A percentile compares a stretch with the other conserved stretches of the same genome.
Evolutionary conservation across 1,140 invertebrate genomes (phyloP).

Genomic region (Subanguina moxae): DNA sequence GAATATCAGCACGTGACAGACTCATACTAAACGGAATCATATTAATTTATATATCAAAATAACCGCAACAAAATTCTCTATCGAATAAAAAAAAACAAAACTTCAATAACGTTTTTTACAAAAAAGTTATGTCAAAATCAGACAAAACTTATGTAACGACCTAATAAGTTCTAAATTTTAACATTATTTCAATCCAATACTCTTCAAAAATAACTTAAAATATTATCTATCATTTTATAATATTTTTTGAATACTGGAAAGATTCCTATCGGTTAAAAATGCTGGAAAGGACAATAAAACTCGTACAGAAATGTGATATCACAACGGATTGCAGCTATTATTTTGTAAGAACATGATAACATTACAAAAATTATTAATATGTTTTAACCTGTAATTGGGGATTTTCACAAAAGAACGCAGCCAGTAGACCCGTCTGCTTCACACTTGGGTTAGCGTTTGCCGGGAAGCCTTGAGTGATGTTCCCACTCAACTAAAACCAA

Average conservation of each 20-base stretch:
- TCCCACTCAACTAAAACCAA: neutral
- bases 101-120: too few relatives aligned
- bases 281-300: too few relatives aligned
- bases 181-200: too few relatives aligned
- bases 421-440: neutral
- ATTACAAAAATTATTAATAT: neutral
- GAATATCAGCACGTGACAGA: too few relatives aligned
- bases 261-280: neutral
- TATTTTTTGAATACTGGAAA: neutral
- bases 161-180: too few relatives aligned
- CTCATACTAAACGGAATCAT: too few relatives aligned
- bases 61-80: too few relatives aligned
- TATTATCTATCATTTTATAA: neutral
- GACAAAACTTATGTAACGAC: too few relatives aligned
- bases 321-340: neutral
- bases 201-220: too few relatives aligned
- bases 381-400: neutral
- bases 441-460: neutral
- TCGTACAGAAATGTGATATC: neutral
- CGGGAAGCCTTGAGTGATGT: neutral
- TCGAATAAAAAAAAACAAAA: too few relatives aligned
- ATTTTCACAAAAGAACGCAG: neutral
- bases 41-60: too few relatives aligned
- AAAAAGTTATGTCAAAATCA: too few relatives aligned
- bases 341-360: neutral